A percentile compares a stretch with the other conserved stretches of the same genome.
phyloP scores from a whole-genome alignment of 30 jellyfish, hydroid and myxozoan species.

The Morbakka virulenta region DNA sequence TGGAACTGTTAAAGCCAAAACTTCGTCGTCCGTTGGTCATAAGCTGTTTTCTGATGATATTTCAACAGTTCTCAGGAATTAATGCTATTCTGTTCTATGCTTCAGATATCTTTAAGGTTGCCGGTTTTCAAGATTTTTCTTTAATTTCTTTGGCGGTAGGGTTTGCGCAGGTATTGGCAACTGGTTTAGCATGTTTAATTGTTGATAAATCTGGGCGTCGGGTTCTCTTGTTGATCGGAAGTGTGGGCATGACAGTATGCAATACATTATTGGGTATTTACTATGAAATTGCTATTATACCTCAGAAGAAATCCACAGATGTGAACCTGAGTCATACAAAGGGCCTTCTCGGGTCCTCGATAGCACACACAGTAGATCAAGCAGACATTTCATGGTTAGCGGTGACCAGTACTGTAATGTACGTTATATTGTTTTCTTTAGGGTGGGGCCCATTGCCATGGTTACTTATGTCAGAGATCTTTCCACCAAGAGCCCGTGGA shows the following conservation, averaged over 20 bases:
- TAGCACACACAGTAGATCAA: constrained; percentile 61
- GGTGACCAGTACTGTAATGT: constrained; percentile 50
- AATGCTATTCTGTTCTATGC: constrained; percentile 87
- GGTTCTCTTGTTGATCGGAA: constrained; percentile 77
- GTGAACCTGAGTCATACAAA: constrained; percentile 2
- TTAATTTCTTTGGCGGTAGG: constrained; percentile 63
- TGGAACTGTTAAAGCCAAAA: constrained; percentile 66
- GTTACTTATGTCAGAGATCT: constrained; percentile 94
- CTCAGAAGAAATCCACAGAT: constrained; percentile 17
- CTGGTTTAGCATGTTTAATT: constrained; percentile 84
- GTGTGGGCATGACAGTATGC: constrained; percentile 84
- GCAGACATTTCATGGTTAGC: constrained; percentile 83
- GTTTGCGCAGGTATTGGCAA: constrained; percentile 75
- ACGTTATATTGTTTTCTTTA: constrained; percentile 65
- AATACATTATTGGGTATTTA: constrained; percentile 70
- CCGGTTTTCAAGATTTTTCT: constrained; percentile 66
- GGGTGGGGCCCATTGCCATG: constrained; percentile 99
- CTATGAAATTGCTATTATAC: constrained; percentile 63
- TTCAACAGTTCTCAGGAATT: constrained; percentile 93
- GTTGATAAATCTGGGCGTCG: constrained; percentile 95
- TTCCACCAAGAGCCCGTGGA: constrained; percentile 97
- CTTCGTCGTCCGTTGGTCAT: constrained; percentile 71
- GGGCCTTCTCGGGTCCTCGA: background rate
- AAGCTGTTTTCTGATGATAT: constrained; percentile 83
- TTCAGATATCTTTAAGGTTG: constrained; percentile 60